Percentiles rank a stretch among this genome's conserved stretches.
phyloP scores from a whole-genome alignment of 2,888 invertebrate genomes.

The Gisinianus flammeolus region DNA sequence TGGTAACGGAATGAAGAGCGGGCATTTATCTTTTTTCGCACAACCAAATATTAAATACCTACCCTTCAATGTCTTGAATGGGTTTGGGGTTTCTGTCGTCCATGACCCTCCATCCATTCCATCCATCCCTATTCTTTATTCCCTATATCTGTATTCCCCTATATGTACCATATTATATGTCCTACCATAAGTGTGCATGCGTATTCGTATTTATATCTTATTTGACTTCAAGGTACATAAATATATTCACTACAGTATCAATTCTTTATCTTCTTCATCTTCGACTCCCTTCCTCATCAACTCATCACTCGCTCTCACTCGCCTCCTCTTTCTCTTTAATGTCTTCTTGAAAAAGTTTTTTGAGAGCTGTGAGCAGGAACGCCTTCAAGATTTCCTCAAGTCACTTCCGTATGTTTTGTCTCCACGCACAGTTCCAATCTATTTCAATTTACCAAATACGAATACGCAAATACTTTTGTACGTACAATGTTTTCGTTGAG shows the following conservation, averaged over 20 bases:
- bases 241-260: no score
- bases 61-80: constrained; percentile 1
- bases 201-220: no score
- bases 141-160: no score
- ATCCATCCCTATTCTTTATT: no score
- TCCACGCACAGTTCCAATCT: constrained; percentile 1
- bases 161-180: no score
- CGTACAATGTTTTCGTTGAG: not conserved
- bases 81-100: not conserved
- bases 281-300: no score
- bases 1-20: constrained; percentile 24
- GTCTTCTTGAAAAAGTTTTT: constrained; percentile 30
- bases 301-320: not conserved
- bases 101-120: not conserved
- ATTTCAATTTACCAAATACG: constrained; percentile 3
- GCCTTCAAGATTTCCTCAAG: constrained; percentile 30
- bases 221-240: no score
- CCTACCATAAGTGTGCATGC: no score
- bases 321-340: not conserved
- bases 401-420: constrained; percentile 37
- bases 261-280: no score
- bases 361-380: constrained; percentile 12
- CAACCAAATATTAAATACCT: constrained; percentile 35
- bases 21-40: constrained; percentile 36
- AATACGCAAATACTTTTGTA: not conserved